Conservation (phyloP, 2,113 vertebrate genomes). For the Mesocricetus auratus region DNA sequence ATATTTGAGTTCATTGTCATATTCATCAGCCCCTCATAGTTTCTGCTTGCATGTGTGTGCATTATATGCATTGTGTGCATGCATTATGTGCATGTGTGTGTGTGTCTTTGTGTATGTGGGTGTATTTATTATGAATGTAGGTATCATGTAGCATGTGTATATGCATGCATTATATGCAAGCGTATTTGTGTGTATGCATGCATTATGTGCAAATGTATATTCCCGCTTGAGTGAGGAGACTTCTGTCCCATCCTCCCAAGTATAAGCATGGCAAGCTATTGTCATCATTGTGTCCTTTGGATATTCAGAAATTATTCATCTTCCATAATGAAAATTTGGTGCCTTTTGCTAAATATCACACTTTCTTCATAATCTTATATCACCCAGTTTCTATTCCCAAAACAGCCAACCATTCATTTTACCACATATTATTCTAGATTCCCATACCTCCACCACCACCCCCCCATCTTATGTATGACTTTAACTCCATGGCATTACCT, state of each 20-base stretch:
- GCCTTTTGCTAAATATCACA: not conserved
- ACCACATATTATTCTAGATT: not conserved
- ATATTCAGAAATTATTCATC: not conserved
- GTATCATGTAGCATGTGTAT: not conserved
- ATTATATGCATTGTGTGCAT: not conserved
- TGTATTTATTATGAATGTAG: not conserved
- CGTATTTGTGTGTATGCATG: not conserved
- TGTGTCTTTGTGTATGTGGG: too few species aligned
- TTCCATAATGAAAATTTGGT: not conserved
- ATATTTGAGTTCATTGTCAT: not conserved
- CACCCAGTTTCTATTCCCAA: not conserved
- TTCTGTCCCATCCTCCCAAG: not conserved
- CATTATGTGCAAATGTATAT: not conserved
- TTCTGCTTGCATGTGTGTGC: not conserved
- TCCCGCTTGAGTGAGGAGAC: not conserved
- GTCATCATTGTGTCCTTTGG: not conserved
- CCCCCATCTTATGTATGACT: not conserved
- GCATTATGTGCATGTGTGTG: not conserved
- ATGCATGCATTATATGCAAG: not conserved
- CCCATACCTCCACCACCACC: not conserved
- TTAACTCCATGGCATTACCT: constrained; percentile 39
- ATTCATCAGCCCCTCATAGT: not conserved
- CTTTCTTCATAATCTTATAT: not conserved
- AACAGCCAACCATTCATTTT: not conserved
- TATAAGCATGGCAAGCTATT: not conserved